Percentiles rank a stretch among this genome's conserved stretches.
These are phyloP conservation scores for Condylura cristata DNA, from an alignment of 2,113 vertebrate genomes.

Conservation along the genomic window DNA sequence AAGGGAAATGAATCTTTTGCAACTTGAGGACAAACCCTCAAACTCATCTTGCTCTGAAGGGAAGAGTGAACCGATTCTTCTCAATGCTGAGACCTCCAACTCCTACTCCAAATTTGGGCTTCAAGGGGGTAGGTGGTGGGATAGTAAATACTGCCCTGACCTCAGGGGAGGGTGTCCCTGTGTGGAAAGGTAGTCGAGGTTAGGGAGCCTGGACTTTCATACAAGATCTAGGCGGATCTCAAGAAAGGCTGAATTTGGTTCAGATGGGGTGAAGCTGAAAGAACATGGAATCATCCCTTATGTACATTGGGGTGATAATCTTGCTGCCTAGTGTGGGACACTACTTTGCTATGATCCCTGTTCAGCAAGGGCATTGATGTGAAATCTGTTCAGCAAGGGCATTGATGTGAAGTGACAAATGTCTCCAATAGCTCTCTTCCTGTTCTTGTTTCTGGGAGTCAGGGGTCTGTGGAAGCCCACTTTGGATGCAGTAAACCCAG, in stretches of 20 bases:
- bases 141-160: background rate
- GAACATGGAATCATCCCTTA: background rate
- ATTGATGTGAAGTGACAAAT: rapidly evolving
- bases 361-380: background rate
- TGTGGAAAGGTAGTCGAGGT: background rate
- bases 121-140: background rate
- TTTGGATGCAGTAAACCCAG: background rate
- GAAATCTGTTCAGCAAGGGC: background rate
- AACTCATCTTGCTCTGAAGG: background rate
- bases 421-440: no score
- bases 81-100: background rate
- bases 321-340: background rate
- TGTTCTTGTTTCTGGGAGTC: background rate
- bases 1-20: background rate
- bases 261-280: background rate
- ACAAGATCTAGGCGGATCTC: background rate
- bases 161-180: background rate
- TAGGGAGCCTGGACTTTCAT: background rate
- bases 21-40: background rate
- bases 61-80: background rate
- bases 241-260: background rate
- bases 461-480: background rate
- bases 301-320: background rate
- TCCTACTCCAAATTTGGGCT: background rate
- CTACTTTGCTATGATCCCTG: background rate